A percentile compares a stretch with the other conserved stretches of the same genome.
phyloP scores from a whole-genome alignment of 2,113 vertebrate species.

The Megaceryle torquata region DNA sequence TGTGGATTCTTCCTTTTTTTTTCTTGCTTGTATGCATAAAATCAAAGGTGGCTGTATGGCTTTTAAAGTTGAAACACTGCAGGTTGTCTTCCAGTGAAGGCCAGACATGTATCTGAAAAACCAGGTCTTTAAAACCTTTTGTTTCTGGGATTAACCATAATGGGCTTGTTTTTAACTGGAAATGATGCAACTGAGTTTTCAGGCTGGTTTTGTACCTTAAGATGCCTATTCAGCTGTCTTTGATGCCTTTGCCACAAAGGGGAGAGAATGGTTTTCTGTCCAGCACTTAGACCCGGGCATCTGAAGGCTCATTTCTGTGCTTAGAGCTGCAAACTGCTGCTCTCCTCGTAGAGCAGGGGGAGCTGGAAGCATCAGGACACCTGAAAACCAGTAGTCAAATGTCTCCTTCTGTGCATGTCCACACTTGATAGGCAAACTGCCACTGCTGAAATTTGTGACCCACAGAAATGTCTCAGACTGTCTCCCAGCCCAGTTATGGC shows the following conservation, averaged over 20 bases:
- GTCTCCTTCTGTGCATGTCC: neutral
- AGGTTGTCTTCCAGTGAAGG: neutral
- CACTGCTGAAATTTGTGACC: neutral
- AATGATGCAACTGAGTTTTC: neutral
- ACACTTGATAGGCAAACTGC: neutral
- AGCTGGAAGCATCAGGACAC: neutral
- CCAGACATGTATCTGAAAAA: neutral
- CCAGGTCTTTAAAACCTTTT: neutral
- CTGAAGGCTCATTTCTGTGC: neutral
- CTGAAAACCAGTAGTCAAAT: neutral
- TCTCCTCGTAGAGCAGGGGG: neutral
- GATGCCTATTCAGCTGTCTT: neutral
- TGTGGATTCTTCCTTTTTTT: neutral
- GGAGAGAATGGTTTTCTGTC: neutral
- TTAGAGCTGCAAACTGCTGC: neutral
- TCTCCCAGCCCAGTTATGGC: neutral
- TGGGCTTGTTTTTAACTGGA: neutral
- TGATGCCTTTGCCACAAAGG: neutral
- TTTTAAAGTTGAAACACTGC: neutral
- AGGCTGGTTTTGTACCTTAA: neutral
- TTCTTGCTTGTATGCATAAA: neutral
- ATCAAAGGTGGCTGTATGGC: neutral
- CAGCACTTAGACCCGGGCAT: neutral
- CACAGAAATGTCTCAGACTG: neutral
- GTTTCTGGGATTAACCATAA: neutral